Conservation (phyloP, 2,888 invertebrate genomes). For the Orchestes rusci region DNA sequence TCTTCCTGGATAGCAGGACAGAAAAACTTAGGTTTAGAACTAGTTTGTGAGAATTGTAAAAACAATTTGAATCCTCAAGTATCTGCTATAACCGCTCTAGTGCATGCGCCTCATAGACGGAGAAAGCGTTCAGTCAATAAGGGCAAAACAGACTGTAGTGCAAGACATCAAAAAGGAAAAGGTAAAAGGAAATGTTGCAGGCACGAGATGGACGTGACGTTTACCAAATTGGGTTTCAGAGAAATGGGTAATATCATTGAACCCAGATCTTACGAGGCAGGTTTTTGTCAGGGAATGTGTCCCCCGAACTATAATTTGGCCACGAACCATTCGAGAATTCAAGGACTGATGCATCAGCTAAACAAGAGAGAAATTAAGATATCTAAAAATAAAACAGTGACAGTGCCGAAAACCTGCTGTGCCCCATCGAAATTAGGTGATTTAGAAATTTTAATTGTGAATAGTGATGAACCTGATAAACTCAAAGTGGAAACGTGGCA, state of each 20-base stretch:
- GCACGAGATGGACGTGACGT: slow-evolving; percentile 58
- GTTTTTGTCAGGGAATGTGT: slow-evolving; percentile 63
- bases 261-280: slow-evolving; percentile 64
- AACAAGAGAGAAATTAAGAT: slow-evolving; percentile 44
- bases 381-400: slow-evolving; percentile 32
- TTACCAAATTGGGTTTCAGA: slow-evolving; percentile 52
- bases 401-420: slow-evolving; percentile 57
- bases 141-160: slow-evolving; percentile 48
- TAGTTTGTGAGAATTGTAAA: slow-evolving; percentile 48
- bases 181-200: slow-evolving; percentile 56
- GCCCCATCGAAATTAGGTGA: slow-evolving; percentile 60
- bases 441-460: slow-evolving; percentile 58
- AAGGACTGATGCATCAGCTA: slow-evolving; percentile 59
- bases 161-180: slow-evolving; percentile 44
- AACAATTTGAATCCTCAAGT: slow-evolving; percentile 40
- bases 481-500: slow-evolving; percentile 62
- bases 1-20: slow-evolving; percentile 45
- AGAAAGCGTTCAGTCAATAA: slow-evolving; percentile 37
- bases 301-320: slow-evolving; percentile 62
- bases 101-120: slow-evolving; percentile 34
- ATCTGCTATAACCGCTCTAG: slow-evolving; percentile 37
- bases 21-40: slow-evolving; percentile 48
- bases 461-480: slow-evolving; percentile 54
- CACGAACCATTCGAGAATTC: slow-evolving; percentile 62
- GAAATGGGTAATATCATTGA: slow-evolving; percentile 55